Conservation (phyloP, 2,797 vertebrate genomes). For the Chaetodon trifasciatus region DNA sequence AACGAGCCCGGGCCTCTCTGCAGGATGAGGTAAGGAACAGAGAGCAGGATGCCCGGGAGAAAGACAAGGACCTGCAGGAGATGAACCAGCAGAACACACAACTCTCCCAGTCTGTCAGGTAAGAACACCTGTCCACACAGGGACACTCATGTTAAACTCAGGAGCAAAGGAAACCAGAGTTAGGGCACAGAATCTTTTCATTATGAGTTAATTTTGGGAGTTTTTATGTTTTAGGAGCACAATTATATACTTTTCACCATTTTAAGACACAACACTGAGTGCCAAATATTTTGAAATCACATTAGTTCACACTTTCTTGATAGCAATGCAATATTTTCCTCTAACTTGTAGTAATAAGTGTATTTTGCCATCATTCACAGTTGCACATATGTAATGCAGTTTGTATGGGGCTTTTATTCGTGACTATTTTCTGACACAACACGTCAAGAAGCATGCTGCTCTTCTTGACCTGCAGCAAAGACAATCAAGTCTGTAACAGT, state of each 20-base stretch:
- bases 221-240: not conserved
- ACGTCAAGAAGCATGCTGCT: not conserved
- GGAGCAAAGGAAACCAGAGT: not conserved
- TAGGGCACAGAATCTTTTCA: not conserved
- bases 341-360: not conserved
- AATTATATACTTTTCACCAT: not conserved
- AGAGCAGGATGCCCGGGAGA: conserved; percentile 81
- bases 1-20: conserved; percentile 83
- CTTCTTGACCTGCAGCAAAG: conserved; percentile 28
- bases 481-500: conserved; percentile 42
- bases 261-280: not conserved
- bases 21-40: conserved; percentile 84
- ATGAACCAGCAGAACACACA: conserved; percentile 80
- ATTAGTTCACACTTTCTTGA: not conserved
- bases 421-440: conserved; percentile 1
- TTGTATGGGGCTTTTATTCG: conserved; percentile 19
- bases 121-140: conserved; percentile 34
- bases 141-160: not conserved
- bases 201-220: not conserved
- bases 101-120: conserved; percentile 80
- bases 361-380: not conserved
- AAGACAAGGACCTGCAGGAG: conserved; percentile 80
- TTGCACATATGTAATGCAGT: not conserved
- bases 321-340: not conserved
- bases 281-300: not conserved